These are phyloP conservation scores for Pyrrhia umbra DNA, from an alignment of 2,888 invertebrate genomes.

Conservation along the genomic window DNA sequence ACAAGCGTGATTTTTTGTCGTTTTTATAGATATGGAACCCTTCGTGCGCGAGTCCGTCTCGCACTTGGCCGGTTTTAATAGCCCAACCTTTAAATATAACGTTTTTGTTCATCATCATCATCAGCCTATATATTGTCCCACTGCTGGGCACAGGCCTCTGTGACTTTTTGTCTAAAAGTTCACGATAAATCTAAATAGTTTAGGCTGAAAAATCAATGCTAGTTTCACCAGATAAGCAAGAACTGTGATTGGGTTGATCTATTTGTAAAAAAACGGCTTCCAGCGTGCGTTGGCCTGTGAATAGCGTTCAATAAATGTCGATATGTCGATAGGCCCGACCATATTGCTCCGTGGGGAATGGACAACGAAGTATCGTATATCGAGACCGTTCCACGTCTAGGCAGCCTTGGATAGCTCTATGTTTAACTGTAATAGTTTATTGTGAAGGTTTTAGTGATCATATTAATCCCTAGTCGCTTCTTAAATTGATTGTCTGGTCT, in stretches of 20 bases:
- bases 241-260: constrained; percentile 43
- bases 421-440: neutral
- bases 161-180: neutral
- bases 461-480: neutral
- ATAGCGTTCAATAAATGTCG: constrained; percentile 44
- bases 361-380: constrained; percentile 4
- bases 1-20: too few species aligned
- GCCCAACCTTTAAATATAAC: too few species aligned
- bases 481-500: too few species aligned
- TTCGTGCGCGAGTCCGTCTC: too few species aligned
- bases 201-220: constrained; percentile 13
- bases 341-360: constrained; percentile 30
- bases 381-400: neutral
- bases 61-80: too few species aligned
- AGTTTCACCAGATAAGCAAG: constrained; percentile 2
- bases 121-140: too few species aligned
- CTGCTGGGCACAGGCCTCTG: too few species aligned
- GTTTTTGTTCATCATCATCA: too few species aligned
- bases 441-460: constrained; percentile 1
- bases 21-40: too few species aligned
- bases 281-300: constrained; percentile 1
- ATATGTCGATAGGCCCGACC: constrained; percentile 28
- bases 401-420: neutral
- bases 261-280: constrained; percentile 34
- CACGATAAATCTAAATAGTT: neutral